These are phyloP conservation scores for Thripadectes ignobilis DNA, from an alignment of 2,797 vertebrate genomes.

Conservation along the genomic window DNA sequence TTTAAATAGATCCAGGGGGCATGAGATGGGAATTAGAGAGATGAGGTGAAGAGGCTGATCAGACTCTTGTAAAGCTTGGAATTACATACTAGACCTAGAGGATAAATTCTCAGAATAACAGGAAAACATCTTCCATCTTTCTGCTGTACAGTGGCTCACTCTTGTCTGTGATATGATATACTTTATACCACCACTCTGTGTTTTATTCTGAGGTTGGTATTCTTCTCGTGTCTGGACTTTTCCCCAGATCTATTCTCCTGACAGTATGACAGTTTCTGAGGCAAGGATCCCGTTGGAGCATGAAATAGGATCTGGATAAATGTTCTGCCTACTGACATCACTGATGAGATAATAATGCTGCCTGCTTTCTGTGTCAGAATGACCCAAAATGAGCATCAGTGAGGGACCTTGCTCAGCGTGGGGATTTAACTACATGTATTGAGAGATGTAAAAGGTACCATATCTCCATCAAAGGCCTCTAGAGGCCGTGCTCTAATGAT, in stretches of 20 bases:
- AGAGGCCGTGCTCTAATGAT: neutral
- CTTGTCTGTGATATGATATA: fast-evolving
- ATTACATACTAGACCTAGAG: neutral
- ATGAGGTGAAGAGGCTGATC: neutral
- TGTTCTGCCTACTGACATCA: neutral
- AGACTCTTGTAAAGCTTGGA: neutral
- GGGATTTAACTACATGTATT: neutral
- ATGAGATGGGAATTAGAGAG: neutral
- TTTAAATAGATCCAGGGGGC: neutral
- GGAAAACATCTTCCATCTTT: neutral
- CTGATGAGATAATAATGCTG: neutral
- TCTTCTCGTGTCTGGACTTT: neutral
- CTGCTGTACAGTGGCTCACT: neutral
- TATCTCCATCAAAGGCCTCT: neutral
- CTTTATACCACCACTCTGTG: neutral
- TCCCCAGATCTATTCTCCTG: neutral
- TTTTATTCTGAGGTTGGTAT: neutral
- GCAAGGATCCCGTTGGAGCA: neutral
- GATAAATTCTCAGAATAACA: neutral
- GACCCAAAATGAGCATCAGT: neutral
- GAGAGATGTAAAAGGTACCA: neutral
- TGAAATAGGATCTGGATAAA: neutral
- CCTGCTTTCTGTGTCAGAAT: neutral
- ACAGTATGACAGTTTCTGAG: neutral
- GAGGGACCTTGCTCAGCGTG: neutral